These are phyloP conservation scores for Trididemnum clinides DNA, from an alignment of 23 tunicate species.

Conservation along the genomic window DNA sequence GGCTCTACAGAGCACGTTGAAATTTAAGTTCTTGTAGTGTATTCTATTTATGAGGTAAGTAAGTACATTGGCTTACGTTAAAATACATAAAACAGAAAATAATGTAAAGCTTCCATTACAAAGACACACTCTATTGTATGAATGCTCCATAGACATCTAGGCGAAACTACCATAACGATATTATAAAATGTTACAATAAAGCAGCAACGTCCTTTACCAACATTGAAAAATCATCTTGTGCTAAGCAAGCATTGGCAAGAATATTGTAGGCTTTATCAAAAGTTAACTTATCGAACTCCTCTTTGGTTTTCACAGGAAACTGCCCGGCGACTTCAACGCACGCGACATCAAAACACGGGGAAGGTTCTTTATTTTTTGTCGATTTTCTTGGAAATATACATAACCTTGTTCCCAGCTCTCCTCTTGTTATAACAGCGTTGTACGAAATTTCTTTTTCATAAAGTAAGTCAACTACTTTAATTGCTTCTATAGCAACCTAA, in stretches of 20 bases:
- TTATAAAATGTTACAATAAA: neutral
- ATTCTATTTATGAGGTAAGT: too few species aligned
- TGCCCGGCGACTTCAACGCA: conserved; percentile 95
- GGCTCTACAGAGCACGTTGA: too few species aligned
- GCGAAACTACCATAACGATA: too few species aligned
- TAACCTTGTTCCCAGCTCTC: conserved; percentile 23
- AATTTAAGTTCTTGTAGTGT: too few species aligned
- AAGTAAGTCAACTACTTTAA: conserved; percentile 29
- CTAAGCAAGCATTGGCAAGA: conserved; percentile 29
- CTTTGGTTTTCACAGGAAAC: conserved; percentile 70
- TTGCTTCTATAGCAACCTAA: conserved; percentile 76
- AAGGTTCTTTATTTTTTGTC: conserved; percentile 33
- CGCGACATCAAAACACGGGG: conserved; percentile 77
- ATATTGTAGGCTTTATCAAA: conserved; percentile 16
- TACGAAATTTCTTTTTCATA: conserved; percentile 75
- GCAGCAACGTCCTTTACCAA: neutral
- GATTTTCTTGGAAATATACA: conserved; percentile 77
- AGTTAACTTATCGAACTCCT: conserved; percentile 50
- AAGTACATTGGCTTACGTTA: too few species aligned
- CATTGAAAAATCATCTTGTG: neutral
- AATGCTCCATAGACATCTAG: too few species aligned
- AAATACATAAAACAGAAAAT: too few species aligned
- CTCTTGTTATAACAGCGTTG: conserved; percentile 49
- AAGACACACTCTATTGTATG: too few species aligned
- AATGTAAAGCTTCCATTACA: too few species aligned